Conservation (phyloP, 2,113 vertebrate genomes). For the Neotoma lepida region DNA sequence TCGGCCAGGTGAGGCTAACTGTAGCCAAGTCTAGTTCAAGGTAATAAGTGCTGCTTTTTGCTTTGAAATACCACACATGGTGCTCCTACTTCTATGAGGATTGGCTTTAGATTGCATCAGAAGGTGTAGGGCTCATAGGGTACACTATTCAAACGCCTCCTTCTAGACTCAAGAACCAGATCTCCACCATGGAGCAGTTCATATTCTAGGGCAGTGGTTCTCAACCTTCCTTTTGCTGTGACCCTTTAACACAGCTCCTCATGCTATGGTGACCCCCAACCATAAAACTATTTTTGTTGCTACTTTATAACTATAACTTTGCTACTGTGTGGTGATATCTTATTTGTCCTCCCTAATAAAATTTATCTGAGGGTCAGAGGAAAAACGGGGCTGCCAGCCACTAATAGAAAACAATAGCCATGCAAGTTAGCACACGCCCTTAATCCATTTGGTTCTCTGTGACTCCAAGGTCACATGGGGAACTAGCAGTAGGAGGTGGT, state of each 20-base stretch:
- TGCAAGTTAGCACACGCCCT: no score
- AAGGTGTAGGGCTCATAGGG: rapidly evolving
- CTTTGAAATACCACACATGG: rapidly evolving
- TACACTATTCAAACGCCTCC: neutral
- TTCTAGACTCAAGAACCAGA: neutral
- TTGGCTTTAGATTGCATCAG: rapidly evolving
- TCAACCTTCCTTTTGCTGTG: neutral
- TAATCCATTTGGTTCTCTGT: no score
- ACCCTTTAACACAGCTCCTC: neutral
- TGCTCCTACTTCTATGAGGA: rapidly evolving
- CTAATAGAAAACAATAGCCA: no score
- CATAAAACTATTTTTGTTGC: neutral
- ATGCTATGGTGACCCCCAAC: neutral
- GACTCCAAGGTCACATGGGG: no score
- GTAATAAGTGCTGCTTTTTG: neutral
- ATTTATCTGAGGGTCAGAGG: no score
- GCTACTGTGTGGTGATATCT: no score
- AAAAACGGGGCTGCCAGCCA: no score
- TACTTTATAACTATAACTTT: neutral
- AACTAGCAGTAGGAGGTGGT: no score
- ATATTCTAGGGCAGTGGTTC: rapidly evolving
- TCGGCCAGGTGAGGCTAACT: rapidly evolving
- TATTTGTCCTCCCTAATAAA: no score
- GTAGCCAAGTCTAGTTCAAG: rapidly evolving
- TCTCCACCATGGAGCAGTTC: neutral